Evolutionary conservation across 2,797 vertebrate genomes (phyloP).

Genomic region (Sebastes steindachneri): DNA sequence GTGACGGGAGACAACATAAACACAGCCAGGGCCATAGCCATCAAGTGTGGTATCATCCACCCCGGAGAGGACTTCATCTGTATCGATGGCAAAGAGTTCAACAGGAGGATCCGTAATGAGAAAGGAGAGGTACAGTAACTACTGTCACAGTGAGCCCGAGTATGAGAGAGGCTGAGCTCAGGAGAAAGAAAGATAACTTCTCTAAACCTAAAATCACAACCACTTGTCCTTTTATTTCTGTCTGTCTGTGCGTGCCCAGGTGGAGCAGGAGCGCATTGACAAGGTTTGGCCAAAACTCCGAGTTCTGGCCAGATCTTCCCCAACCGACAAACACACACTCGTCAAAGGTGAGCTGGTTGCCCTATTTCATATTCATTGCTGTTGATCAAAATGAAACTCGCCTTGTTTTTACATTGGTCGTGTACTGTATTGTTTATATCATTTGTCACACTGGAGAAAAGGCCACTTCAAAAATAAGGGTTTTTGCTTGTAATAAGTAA

Average conservation of each 20-base stretch:
- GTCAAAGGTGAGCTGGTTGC: constrained; percentile 88
- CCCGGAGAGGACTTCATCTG: constrained; percentile 98
- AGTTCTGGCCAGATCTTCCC: constrained; percentile 92
- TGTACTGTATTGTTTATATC: background rate
- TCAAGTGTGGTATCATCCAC: constrained; percentile 98
- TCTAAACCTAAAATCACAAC: constrained; percentile 56
- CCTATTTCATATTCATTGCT: background rate
- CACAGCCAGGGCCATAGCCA: constrained; percentile 97
- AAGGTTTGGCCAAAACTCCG: constrained; percentile 95
- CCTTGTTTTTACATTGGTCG: background rate
- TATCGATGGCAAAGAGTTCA: constrained; percentile 98
- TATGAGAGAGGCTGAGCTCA: background rate
- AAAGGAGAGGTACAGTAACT: constrained; percentile 91
- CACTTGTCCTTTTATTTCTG: constrained; percentile 71
- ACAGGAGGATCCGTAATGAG: constrained; percentile 97
- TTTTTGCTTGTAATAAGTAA: background rate
- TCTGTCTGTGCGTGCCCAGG: constrained; percentile 64
- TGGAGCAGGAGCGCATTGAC: constrained; percentile 94
- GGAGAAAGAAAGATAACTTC: background rate
- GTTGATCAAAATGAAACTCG: background rate
- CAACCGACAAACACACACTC: constrained; percentile 93
- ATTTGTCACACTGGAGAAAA: background rate
- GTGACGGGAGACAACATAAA: constrained; percentile 99
- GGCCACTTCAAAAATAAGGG: background rate
- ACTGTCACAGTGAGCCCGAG: background rate